Evolutionary conservation across 2,797 vertebrate genomes (phyloP).

Genomic region (Sebastes diaconus): DNA sequence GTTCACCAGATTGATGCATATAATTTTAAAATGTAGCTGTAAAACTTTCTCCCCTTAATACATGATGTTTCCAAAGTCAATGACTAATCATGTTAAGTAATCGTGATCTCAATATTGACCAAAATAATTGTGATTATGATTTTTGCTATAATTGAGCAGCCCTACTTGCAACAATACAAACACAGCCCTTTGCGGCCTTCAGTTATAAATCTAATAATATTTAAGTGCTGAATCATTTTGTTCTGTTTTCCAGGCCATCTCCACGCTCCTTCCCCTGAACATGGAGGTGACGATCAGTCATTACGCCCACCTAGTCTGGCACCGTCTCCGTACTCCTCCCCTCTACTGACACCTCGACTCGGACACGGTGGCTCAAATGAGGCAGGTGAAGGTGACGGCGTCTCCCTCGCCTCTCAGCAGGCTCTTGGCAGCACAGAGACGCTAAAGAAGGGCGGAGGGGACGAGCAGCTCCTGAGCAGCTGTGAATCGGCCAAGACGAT

Average conservation of each 20-base stretch:
- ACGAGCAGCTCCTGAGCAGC: slow-evolving; percentile 89
- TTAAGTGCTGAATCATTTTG: not conserved
- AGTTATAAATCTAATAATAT: not conserved
- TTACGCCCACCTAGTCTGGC: slow-evolving; percentile 83
- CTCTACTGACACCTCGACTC: slow-evolving; percentile 57
- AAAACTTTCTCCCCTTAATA: too few species aligned
- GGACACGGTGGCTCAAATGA: slow-evolving; percentile 64
- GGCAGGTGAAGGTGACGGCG: slow-evolving; percentile 39
- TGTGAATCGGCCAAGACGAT: slow-evolving; percentile 93
- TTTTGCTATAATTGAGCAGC: too few species aligned
- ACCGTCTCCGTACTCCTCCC: slow-evolving; percentile 83
- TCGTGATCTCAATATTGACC: too few species aligned
- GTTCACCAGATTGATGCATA: too few species aligned
- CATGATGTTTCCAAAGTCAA: too few species aligned
- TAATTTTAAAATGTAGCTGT: too few species aligned
- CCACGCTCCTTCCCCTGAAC: slow-evolving; percentile 71
- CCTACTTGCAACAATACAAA: not conserved
- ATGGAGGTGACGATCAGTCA: slow-evolving; percentile 66
- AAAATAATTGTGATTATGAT: too few species aligned
- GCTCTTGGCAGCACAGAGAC: slow-evolving; percentile 82
- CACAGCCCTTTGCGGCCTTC: not conserved
- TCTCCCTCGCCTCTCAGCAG: slow-evolving; percentile 60
- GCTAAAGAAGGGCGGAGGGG: slow-evolving; percentile 77
- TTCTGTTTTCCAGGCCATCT: slow-evolving; percentile 57
- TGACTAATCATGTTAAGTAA: too few species aligned